Percentiles rank a stretch among this genome's conserved stretches.
These are phyloP conservation scores for Mamestra brassicae DNA, from an alignment of 2,888 invertebrate species.

Conservation along the genomic window DNA sequence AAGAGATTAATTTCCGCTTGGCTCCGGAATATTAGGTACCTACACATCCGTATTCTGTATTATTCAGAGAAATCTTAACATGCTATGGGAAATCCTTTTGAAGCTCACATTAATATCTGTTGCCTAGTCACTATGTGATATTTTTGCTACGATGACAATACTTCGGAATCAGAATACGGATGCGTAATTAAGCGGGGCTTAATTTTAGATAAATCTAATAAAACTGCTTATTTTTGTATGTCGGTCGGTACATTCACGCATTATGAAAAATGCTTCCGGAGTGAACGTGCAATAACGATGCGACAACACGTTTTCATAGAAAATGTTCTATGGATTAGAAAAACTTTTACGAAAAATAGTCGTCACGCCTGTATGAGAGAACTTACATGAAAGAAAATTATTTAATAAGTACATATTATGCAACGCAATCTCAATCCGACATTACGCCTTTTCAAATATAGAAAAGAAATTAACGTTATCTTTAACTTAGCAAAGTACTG, in stretches of 20 bases:
- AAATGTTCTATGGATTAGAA: background rate
- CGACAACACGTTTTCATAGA: background rate
- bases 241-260: background rate
- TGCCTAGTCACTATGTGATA: background rate
- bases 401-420: background rate
- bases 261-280: background rate
- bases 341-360: too few relatives aligned
- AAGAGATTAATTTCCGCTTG: constrained; percentile 33
- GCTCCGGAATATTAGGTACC: constrained; percentile 15
- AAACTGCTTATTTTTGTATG: background rate
- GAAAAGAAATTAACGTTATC: constrained; percentile 11
- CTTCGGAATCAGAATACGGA: too few relatives aligned
- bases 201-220: constrained; percentile 1
- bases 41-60: constrained; percentile 10
- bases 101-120: background rate
- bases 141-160: constrained; percentile 2
- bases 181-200: background rate
- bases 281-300: background rate
- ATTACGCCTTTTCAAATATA: background rate
- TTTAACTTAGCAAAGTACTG: constrained; percentile 19
- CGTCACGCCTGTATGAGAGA: background rate
- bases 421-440: background rate
- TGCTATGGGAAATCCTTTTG: constrained; percentile 3
- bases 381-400: background rate
- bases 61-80: constrained; percentile 23